Percentiles rank a stretch among this genome's conserved stretches.
Evolutionary conservation across 1,140 invertebrate genomes (phyloP).

Genomic region (Hylyphantes graminicola): DNA sequence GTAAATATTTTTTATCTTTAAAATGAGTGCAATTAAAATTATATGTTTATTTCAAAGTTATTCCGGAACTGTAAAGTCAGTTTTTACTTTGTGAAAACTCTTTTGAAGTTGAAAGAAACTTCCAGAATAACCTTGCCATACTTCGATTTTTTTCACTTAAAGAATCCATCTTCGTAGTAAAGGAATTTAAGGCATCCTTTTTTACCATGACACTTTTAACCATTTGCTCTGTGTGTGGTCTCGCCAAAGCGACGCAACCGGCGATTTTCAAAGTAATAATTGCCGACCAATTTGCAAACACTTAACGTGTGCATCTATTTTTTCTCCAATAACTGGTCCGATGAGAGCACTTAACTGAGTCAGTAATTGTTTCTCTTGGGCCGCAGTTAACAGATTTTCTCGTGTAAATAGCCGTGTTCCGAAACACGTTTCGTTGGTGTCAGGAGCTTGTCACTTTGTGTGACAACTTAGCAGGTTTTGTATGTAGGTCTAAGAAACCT

Average conservation of each 20-base stretch:
- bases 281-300: constrained; percentile 49
- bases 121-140: no score
- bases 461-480: constrained; percentile 38
- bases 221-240: constrained; percentile 30
- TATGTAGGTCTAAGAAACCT: not conserved
- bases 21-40: no score
- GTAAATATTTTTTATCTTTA: no score
- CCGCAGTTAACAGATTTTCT: constrained; percentile 28
- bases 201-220: constrained; percentile 1
- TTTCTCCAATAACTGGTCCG: not conserved
- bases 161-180: no score
- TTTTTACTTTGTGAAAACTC: no score
- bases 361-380: constrained; percentile 27
- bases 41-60: no score
- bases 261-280: constrained; percentile 34
- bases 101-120: no score
- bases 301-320: constrained; percentile 13
- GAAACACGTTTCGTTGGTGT: not conserved
- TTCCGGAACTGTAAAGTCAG: no score
- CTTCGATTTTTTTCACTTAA: no score
- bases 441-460: constrained; percentile 18
- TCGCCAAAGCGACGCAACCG: not conserved
- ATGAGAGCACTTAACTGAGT: not conserved
- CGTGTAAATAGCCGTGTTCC: constrained; percentile 12
- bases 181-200: no score